Conservation (phyloP, 30 jellyfish, hydroid and myxozoan species). For the Cassiopea andromeda region DNA sequence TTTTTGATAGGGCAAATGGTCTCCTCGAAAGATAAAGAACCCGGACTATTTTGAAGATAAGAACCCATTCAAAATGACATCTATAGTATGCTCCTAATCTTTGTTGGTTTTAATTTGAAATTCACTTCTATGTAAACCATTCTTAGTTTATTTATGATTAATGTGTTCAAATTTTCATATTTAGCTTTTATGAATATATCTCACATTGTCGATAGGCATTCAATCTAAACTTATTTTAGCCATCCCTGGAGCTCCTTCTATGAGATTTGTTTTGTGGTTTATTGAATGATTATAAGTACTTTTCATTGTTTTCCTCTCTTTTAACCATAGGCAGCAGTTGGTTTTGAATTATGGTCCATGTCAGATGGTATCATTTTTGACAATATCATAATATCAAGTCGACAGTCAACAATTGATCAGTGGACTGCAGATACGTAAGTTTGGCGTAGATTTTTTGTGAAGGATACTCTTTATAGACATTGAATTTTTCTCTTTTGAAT, state of each 20-base stretch:
- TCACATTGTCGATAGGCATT: too few relatives aligned
- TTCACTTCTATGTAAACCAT: too few relatives aligned
- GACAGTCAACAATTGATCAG: slow-evolving; percentile 79
- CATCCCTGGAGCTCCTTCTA: too few relatives aligned
- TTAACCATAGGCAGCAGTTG: slow-evolving; percentile 89
- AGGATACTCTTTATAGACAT: background rate
- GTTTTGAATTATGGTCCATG: slow-evolving; percentile 98
- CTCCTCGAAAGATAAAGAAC: slow-evolving; percentile 86
- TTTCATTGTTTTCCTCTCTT: background rate
- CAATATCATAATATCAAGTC: slow-evolving; percentile 86
- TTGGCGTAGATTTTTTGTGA: background rate
- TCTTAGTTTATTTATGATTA: too few relatives aligned
- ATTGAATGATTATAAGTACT: too few relatives aligned
- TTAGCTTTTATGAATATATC: too few relatives aligned
- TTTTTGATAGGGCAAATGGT: slow-evolving; percentile 85
- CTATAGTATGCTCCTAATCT: slow-evolving; percentile 70
- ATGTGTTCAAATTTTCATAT: too few relatives aligned
- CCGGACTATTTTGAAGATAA: slow-evolving; percentile 92
- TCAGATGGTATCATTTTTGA: slow-evolving; percentile 91
- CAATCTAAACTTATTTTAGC: too few relatives aligned
- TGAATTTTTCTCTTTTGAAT: background rate
- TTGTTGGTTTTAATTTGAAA: too few relatives aligned
- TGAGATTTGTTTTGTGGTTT: background rate
- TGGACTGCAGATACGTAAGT: slow-evolving; percentile 98
- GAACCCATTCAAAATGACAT: slow-evolving; percentile 96